Evolutionary conservation across 1,140 invertebrate species (phyloP), one percentile per base, ranked within the genome.

Genomic region (Stenopsyche tienmushanensis): DNA sequence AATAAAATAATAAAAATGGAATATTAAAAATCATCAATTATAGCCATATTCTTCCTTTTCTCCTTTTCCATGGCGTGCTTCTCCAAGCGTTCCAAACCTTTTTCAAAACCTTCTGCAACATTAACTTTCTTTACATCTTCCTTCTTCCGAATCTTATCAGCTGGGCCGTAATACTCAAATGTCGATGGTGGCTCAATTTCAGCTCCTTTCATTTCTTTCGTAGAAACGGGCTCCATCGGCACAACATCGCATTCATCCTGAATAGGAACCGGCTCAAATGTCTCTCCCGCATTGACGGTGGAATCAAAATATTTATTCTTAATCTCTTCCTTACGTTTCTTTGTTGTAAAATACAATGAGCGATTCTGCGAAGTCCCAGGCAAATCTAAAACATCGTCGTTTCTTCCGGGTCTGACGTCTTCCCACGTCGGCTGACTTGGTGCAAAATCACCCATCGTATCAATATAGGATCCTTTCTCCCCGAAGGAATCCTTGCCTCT

Each of bases 81-180:
- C 69, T 89, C 82, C 45, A 91, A 78, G 73, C 83, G 89, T 71
- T 82, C 84, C 2, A 90, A 75, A 9, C 89, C 89, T 59, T 85
- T 87, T 58, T 82, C 83, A 72, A 89, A 89, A 1, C 85, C 84
- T 44, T 86, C 84, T 69, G 80, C 83, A 17, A 88, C 74, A 63
- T 85, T 79, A 2, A 75, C 76, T 21, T 73, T 70, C 5, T 54
- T 21, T 29, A 53, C 76, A 77, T 44, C 76, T 74, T 73, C 72
- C 73, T 62, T 76, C 49, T 20, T 64, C 49, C 70, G 72, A 76
- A 20, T 76, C 72, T 74, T 83, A 9, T 77, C 66, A 45, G 72
- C 73, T n/a, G 83, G 83, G 0, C 83, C 83, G 74, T 83, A 86
- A 74, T 86, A 86, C 18, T 88, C 84, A 67, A 84, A 84, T 1